Evolutionary conservation across 2,797 vertebrate species (phyloP), one percentile per base, ranked within the genome.

Genomic region (Pygocentrus nattereri): DNA sequence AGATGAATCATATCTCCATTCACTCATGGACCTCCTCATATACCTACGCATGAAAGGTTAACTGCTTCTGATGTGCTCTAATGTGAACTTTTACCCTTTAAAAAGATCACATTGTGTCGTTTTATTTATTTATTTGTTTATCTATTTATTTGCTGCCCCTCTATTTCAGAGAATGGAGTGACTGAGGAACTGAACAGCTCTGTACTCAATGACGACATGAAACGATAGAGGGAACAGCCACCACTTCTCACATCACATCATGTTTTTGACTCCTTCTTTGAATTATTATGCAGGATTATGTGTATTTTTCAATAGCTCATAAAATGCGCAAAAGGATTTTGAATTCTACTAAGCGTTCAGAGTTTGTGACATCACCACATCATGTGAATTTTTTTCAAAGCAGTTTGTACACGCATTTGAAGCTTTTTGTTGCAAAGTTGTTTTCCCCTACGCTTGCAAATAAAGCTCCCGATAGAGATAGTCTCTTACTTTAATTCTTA

Each of bases 1-100:
- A 80, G 86, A 88, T 68, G 84, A 88, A 41, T 64, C 74, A 13
- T 73, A 87, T 73, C 31, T 86, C 23, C 81, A 83, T 6, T 80
- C 81, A 52, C 61, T 87, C 8, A 58, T 87, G 58, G 81, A 84
- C 31, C 30, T 85, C 50, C 56, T 87, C 23, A 77, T 71, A 50
- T 71, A 85, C 50, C 77, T 86, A 44, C 83, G 68, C 41, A 78
- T 81, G 56, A 88, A 85, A 86, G 86, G 87, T 88, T 19, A 82
- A 56, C 47, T 50, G 52, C 2, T 54, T 52, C 47, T 19, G 5
- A 30, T 74, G 31, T n/a, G 38, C 8, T 70, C 21, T 59, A 5
- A 69, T 27, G 50, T 21, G 27, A 71, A 61, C n/a, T 58, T 52
- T 34, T 25, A 1, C 44, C 44, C 49, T 31, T 47, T 34, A 34